phyloP scores from a whole-genome alignment of 2,888 invertebrate genomes.

The Cremastobaeus sp. region DNA sequence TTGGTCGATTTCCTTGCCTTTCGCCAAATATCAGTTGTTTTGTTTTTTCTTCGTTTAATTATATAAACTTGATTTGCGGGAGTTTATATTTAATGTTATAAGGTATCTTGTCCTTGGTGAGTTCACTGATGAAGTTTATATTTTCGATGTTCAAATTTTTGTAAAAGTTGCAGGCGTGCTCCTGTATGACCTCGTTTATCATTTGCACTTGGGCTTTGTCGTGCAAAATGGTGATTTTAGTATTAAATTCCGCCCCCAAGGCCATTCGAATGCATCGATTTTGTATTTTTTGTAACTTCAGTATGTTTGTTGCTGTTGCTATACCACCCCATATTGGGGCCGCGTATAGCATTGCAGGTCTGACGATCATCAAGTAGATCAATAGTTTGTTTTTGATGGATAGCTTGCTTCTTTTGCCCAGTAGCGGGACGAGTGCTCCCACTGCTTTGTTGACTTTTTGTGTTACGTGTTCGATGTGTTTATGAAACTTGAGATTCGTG shows the following conservation, averaged over 20 bases:
- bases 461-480: constrained; percentile 41
- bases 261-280: constrained; percentile 49
- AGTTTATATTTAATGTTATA: constrained; percentile 7
- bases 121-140: neutral
- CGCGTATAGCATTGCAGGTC: constrained; percentile 62
- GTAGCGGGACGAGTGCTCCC: constrained; percentile 36
- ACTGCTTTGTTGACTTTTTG: constrained; percentile 36
- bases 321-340: constrained; percentile 61
- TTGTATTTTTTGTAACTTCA: constrained; percentile 34
- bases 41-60: too few relatives aligned
- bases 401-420: constrained; percentile 23
- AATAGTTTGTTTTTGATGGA: constrained; percentile 57
- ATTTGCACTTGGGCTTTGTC: constrained; percentile 15
- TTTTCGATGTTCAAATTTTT: neutral
- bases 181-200: neutral
- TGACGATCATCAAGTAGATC: constrained; percentile 62
- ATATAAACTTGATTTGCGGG: constrained; percentile 28
- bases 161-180: neutral
- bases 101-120: neutral
- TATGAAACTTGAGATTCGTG: constrained; percentile 49
- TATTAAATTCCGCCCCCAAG: constrained; percentile 3
- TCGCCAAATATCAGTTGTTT: too few relatives aligned
- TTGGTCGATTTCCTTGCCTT: too few relatives aligned
- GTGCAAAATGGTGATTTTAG: constrained; percentile 30
- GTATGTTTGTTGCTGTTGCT: neutral